Percentiles rank a stretch among this genome's conserved stretches.
phyloP scores from a whole-genome alignment of 2,888 invertebrate genomes.

The Idaea dimidiata region DNA sequence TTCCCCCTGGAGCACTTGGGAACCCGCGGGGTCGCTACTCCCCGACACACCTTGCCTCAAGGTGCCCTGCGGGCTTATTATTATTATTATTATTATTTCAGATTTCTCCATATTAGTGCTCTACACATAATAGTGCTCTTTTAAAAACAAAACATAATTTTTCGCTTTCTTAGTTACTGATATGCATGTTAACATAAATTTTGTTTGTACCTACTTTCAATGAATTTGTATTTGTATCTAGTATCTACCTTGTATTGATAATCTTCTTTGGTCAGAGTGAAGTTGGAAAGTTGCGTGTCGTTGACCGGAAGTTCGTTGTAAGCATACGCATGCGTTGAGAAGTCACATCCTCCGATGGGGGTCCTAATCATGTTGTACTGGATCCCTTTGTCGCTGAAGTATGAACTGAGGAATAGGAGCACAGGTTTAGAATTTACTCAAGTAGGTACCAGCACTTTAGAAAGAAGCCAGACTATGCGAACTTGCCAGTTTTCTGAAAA shows the following conservation, averaged over 20 bases:
- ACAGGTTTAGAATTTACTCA: neutral
- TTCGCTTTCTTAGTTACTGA: no score
- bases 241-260: constrained; percentile 80
- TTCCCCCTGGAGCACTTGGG: no score
- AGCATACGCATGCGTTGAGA: constrained; percentile 88
- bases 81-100: no score
- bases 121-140: no score
- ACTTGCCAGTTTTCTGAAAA: no score
- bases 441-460: neutral
- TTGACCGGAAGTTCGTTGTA: constrained; percentile 83
- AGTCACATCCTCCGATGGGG: constrained; percentile 89
- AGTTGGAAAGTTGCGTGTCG: constrained; percentile 79
- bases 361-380: constrained; percentile 86
- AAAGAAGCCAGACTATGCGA: neutral
- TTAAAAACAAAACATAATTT: no score
- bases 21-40: no score
- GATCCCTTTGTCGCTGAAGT: constrained; percentile 84
- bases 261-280: constrained; percentile 84
- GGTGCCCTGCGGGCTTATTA: no score
- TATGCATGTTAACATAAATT: no score
- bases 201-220: no score
- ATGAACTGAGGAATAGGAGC: constrained; percentile 81
- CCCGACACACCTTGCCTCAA: no score
- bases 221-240: neutral
- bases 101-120: no score